Conservation (phyloP, 2,797 vertebrate genomes). For the Hafferia zeledoni region DNA sequence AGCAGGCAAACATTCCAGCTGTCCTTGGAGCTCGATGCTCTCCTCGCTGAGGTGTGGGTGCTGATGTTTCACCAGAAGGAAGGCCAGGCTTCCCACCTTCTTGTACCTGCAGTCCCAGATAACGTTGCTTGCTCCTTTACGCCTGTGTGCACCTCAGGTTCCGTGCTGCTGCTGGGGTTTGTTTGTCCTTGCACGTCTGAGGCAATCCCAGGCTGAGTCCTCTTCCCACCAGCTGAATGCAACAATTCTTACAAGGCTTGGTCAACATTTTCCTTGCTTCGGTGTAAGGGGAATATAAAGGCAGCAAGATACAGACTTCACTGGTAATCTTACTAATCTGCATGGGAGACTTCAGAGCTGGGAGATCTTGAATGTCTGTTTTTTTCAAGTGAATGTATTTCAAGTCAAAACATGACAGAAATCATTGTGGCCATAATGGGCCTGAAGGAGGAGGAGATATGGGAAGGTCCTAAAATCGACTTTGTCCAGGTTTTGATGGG, state of each 20-base stretch:
- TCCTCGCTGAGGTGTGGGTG: background rate
- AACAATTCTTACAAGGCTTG: background rate
- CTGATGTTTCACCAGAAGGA: background rate
- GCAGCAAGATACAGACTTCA: background rate
- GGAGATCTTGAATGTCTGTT: constrained; percentile 29
- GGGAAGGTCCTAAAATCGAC: background rate
- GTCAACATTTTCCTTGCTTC: constrained; percentile 14
- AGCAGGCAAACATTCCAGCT: constrained; percentile 46
- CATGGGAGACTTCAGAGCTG: background rate
- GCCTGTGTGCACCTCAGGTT: background rate
- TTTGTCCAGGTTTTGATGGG: constrained; percentile 12
- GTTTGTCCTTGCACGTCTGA: rapidly evolving
- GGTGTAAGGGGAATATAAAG: background rate
- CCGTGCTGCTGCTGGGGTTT: background rate
- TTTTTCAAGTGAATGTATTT: constrained; percentile 62
- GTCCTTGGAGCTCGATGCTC: background rate
- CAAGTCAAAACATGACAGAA: constrained; percentile 20
- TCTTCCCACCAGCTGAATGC: background rate
- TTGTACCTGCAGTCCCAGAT: background rate
- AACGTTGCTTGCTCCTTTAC: background rate
- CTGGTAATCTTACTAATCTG: constrained; percentile 8
- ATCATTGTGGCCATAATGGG: background rate
- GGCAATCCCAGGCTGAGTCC: background rate
- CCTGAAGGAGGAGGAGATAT: background rate
- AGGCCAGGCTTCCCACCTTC: background rate